Evolutionary conservation across 2,888 invertebrate species (phyloP).

Genomic region (Bombyx huttoni): DNA sequence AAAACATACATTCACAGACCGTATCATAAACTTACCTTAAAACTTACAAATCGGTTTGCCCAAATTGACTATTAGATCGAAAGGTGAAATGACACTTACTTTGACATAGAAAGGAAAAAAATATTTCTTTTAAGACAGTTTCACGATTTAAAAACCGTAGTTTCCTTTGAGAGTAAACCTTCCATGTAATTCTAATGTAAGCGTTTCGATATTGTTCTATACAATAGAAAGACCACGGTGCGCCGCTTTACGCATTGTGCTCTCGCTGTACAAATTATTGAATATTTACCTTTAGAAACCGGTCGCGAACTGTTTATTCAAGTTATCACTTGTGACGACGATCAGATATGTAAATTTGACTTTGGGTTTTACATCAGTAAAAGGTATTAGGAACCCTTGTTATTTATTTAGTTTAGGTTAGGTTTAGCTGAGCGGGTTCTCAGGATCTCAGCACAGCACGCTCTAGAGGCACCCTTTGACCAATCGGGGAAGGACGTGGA

Average conservation of each 20-base stretch:
- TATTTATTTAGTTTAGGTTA: too few species aligned
- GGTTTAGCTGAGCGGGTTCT: too few species aligned
- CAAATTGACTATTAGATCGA: background rate
- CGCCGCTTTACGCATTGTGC: slow-evolving; percentile 12
- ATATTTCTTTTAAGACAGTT: background rate
- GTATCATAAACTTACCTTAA: too few species aligned
- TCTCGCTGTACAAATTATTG: slow-evolving; percentile 39
- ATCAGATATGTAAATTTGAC: too few species aligned
- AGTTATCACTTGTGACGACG: slow-evolving; percentile 9
- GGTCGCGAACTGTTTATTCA: slow-evolving; percentile 17
- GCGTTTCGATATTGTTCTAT: slow-evolving; percentile 5
- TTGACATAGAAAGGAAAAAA: background rate
- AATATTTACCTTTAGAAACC: slow-evolving; percentile 29
- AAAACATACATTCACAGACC: too few species aligned
- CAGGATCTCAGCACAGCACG: too few species aligned
- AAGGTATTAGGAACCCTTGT: too few species aligned
- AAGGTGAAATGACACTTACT: background rate
- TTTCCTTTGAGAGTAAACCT: background rate
- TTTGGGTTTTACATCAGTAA: too few species aligned
- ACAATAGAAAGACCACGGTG: slow-evolving; percentile 4
- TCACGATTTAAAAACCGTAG: background rate
- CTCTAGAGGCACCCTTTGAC: too few species aligned
- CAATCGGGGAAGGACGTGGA: too few species aligned
- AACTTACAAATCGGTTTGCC: too few species aligned
- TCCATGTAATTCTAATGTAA: slow-evolving; percentile 5